Evolutionary conservation across 1,140 invertebrate genomes (phyloP), one percentile per base, ranked within the genome.

Genomic region (Megalonaias nervosa): DNA sequence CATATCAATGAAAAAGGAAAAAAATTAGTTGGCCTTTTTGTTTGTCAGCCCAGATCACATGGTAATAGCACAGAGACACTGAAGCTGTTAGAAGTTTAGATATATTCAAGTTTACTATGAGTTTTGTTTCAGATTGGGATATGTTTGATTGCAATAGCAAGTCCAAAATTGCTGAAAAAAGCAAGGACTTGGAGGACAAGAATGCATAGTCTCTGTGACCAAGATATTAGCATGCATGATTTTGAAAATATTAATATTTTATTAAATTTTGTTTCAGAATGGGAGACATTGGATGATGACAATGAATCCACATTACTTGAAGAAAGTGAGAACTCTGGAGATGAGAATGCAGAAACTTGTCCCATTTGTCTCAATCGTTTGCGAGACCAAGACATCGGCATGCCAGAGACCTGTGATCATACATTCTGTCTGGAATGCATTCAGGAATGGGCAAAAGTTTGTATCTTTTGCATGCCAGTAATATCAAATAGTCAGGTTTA

Each of bases 381-480:
- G 65, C 76, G 79, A 21, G 93, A 94, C 66, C 94, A 97, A 91
- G 94, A 95, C 88, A 92, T 97, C 66, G 97, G 95, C 1, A 95
- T 93, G 66, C 97, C 97, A 1, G 94, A 96, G 77, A 93, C 93
- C 15, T 98, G 97, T 91, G 95, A 97, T 75, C 97, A 98, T 88
- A 93, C 93, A 61, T 98, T 97, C 88, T 98, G 97, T 89, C 91
- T 96, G 11, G 94, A 96, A 66, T 98, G 97, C 90, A 94, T 98
- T 69, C 93, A 94, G 58, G 96, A 97, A 89, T 98, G 97, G 97
- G 94, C 96, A 6, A 96, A 95, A 88, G 93, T 93, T 89, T 77
- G 82, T 79, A 57, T 26, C 57, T 12, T 67, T 19, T 56, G 21
- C 38, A n/a, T 61, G 31, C 9, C 21, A 13, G 1, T 68, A n/a